Base-by-base conservation (phyloP, 2,888 invertebrate species). In the Hirtodrosophila trivittata region DNA sequence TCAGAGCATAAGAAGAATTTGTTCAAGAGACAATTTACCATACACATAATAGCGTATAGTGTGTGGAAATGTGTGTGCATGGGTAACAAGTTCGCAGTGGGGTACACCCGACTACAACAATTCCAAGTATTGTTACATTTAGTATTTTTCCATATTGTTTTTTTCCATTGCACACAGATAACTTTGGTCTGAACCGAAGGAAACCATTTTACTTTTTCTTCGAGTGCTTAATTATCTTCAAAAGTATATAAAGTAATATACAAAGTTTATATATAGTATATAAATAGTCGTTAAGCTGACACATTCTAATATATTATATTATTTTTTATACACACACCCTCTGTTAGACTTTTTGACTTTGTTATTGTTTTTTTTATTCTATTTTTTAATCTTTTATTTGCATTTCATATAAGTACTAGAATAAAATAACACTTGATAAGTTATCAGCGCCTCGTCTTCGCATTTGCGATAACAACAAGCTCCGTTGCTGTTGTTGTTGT, bases 401-500 rank as follows among this genome's bases (percentile, higher is more conserved):
- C 25, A 57, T 59, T 56, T 35, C 47, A 35, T 26, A 37, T 37
- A 50, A 12, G 37, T 42, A 60, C 75, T 83, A 84, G 65, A 86
- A 75, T 45, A 84, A 65, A 67, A 86, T 77, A 65, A 66, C 80
- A 69, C 84, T 75, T 71, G 87, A 87, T 80, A 87, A 66, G 80
- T 70, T 82, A 75, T 82, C 81, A 70, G 74, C 57, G 6, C 75
- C 62, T 10, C 70, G 76, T 42, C 67, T 62, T 39, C 66, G 67
- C 46, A 73, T 60, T 56, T 83, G 72, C 49, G 78, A 68, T 57
- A 84, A 38, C 60, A 84, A 47, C 55, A 81, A 51, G 37, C 66
- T 58, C 6, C 54, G 43, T 26, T 75, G 56, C 46, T 49, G 62
- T 26, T 62, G 64, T 14, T 54, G 68, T 3, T 60, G 72, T 41